Conservation (phyloP, 2,797 vertebrate species). For the Syngnathus acus region DNA sequence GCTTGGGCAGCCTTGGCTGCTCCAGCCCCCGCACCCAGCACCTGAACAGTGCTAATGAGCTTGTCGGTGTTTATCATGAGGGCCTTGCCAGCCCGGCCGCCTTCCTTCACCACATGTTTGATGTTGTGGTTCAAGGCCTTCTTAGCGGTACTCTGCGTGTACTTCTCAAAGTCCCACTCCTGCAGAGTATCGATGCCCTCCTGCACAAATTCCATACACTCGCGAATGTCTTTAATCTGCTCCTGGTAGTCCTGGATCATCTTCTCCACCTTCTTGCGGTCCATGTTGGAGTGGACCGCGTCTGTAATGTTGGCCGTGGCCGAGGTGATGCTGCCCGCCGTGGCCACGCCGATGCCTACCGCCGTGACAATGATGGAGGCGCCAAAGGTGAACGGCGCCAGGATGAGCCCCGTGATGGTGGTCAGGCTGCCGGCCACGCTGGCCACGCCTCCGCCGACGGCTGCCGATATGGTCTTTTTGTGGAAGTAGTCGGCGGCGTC, state of each 20-base stretch:
- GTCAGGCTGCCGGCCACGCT: slow-evolving; percentile 59
- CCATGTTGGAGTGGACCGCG: slow-evolving; percentile 54
- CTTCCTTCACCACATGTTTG: slow-evolving; percentile 72
- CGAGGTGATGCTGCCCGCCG: slow-evolving; percentile 61
- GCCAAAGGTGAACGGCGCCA: slow-evolving; percentile 62
- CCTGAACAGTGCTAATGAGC: slow-evolving; percentile 68
- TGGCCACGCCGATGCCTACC: slow-evolving; percentile 57
- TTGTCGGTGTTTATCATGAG: slow-evolving; percentile 68
- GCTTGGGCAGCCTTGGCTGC: slow-evolving; percentile 53
- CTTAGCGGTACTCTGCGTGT: slow-evolving; percentile 58
- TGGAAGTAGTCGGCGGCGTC: slow-evolving; percentile 59
- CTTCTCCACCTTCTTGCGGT: slow-evolving; percentile 61
- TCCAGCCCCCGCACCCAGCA: slow-evolving; percentile 54
- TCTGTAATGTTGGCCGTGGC: slow-evolving; percentile 63
- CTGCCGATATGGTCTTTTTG: slow-evolving; percentile 44
- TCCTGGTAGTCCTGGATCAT: slow-evolving; percentile 63
- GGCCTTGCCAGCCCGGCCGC: slow-evolving; percentile 64
- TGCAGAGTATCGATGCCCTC: slow-evolving; percentile 66
- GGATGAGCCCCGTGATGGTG: slow-evolving; percentile 57
- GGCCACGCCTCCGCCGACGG: slow-evolving; percentile 61
- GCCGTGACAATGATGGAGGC: slow-evolving; percentile 63
- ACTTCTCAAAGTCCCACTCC: slow-evolving; percentile 69
- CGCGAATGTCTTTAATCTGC: slow-evolving; percentile 50
- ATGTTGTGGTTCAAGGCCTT: slow-evolving; percentile 69
- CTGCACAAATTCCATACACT: slow-evolving; percentile 59